These are phyloP conservation scores for Euphonia xanthogaster DNA, from an alignment of 2,797 vertebrate species.

Conservation along the genomic window DNA sequence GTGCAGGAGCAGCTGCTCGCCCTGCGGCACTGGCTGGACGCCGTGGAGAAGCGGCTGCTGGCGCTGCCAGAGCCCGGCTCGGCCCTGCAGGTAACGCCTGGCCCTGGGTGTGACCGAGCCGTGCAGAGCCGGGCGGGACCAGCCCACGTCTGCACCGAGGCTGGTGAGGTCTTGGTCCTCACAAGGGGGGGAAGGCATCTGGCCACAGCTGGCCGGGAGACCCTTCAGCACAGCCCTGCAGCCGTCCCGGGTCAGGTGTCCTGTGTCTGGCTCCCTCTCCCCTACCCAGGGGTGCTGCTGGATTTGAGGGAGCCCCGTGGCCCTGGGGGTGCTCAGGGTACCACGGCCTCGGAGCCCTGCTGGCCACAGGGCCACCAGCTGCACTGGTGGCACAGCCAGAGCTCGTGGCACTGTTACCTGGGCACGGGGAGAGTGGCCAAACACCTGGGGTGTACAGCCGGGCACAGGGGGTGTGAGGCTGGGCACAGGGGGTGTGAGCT, in stretches of 20 bases:
- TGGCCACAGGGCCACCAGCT: not conserved
- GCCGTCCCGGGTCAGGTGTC: rapidly evolving
- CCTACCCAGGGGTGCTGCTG: rapidly evolving
- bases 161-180: not conserved
- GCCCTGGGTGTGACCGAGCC: not conserved
- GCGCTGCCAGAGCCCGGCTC: not conserved
- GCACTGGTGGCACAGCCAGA: rapidly evolving
- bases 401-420: rapidly evolving
- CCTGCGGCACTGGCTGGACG: slow-evolving; percentile 82
- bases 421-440: not conserved
- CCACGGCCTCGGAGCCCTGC: not conserved
- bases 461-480: not conserved
- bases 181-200: too few relatives aligned
- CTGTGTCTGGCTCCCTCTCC: rapidly evolving
- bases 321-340: rapidly evolving
- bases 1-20: slow-evolving; percentile 82
- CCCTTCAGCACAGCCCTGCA: not conserved
- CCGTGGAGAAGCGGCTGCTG: slow-evolving; percentile 80
- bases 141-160: rapidly evolving
- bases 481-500: too few relatives aligned
- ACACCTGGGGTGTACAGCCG: rapidly evolving
- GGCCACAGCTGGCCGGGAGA: not conserved
- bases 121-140: not conserved
- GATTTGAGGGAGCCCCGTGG: rapidly evolving
- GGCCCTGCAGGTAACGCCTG: slow-evolving; percentile 58